These are phyloP conservation scores for Thunnus thynnus DNA, from an alignment of 2,113 vertebrate genomes.

Conservation along the genomic window DNA sequence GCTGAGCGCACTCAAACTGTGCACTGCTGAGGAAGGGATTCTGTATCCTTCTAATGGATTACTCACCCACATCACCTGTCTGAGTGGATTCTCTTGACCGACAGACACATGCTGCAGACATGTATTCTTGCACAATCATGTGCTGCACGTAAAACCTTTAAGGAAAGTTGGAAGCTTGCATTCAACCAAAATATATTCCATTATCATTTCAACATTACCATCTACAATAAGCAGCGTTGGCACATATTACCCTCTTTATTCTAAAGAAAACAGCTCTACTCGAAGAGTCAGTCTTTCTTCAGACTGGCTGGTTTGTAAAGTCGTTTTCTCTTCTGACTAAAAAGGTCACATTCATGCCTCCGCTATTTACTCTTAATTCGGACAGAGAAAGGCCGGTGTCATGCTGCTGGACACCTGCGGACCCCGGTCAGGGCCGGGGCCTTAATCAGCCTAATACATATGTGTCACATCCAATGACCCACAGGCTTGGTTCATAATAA, in stretches of 20 bases:
- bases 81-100: constrained; percentile 81
- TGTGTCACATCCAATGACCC: constrained; percentile 86
- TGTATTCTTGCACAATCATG: background rate
- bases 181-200: background rate
- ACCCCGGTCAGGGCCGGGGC: constrained; percentile 71
- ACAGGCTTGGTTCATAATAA: constrained; percentile 83
- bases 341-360: constrained; percentile 83
- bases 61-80: constrained; percentile 85
- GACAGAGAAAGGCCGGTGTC: constrained; percentile 73
- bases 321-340: constrained; percentile 64
- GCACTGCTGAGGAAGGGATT: constrained; percentile 81
- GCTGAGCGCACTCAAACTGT: constrained; percentile 77
- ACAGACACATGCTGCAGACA: constrained; percentile 60
- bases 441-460: constrained; percentile 88
- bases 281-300: constrained; percentile 7
- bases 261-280: constrained; percentile 19
- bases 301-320: constrained; percentile 42
- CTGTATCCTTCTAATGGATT: constrained; percentile 85
- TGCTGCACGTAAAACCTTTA: constrained; percentile 19
- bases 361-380: constrained; percentile 84
- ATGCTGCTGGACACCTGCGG: constrained; percentile 79
- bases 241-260: background rate
- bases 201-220: background rate
- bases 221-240: background rate
- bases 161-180: constrained; percentile 23